These are phyloP conservation scores for Onychorhynchus coronatus DNA, from an alignment of 2,113 vertebrate genomes.

Conservation along the genomic window DNA sequence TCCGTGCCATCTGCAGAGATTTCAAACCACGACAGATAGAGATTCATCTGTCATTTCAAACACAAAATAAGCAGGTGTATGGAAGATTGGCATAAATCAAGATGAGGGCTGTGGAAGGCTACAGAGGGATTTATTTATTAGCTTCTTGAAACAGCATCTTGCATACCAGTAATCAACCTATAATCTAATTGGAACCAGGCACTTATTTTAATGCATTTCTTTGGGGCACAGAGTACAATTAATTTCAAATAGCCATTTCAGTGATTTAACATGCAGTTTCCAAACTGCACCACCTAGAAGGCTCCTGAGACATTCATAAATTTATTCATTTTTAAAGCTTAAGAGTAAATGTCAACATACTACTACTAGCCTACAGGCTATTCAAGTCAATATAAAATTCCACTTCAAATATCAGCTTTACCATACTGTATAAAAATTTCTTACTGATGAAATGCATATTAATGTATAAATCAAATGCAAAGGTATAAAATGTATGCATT, in stretches of 20 bases:
- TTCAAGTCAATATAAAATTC: background rate
- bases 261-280: background rate
- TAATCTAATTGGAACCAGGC: background rate
- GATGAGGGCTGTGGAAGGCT: background rate
- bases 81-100: background rate
- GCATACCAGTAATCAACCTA: background rate
- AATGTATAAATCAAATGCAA: background rate
- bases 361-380: background rate
- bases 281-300: background rate
- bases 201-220: background rate
- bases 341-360: background rate
- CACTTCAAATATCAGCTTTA: background rate
- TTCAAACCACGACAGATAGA: no score
- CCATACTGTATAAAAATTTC: background rate
- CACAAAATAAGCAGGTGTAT: background rate
- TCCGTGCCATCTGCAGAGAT: background rate
- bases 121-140: background rate
- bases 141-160: background rate
- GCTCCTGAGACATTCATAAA: background rate
- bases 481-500: background rate
- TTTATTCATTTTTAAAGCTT: background rate
- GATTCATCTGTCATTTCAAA: background rate
- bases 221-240: background rate
- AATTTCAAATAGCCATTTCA: background rate
- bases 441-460: background rate